Evolutionary conservation across 2,888 invertebrate genomes (phyloP).

Genomic region (Didymodactylos carnosus): DNA sequence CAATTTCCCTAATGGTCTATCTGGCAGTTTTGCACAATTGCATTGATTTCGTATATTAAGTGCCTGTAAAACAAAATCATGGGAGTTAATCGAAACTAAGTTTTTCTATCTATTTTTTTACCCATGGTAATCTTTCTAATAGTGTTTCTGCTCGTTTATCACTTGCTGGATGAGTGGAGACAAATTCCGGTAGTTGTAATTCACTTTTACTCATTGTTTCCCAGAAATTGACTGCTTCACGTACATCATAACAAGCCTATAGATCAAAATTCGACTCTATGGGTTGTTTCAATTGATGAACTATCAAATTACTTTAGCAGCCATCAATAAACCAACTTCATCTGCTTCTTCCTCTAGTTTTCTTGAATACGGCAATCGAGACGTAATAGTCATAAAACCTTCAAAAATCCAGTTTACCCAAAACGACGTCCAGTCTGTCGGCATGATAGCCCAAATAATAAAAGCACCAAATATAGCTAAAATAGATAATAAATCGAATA

Average conservation of each 20-base stretch:
- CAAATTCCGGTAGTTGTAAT: constrained; percentile 30
- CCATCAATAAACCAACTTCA: constrained; percentile 40
- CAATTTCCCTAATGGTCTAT: too few relatives aligned
- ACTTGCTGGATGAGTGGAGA: constrained; percentile 42
- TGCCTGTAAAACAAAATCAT: background rate
- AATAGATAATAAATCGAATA: background rate
- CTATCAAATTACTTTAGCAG: constrained; percentile 38
- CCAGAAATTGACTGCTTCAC: constrained; percentile 43
- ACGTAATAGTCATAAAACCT: background rate
- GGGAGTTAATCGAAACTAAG: background rate
- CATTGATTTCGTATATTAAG: background rate
- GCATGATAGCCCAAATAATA: background rate
- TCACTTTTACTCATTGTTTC: constrained; percentile 32
- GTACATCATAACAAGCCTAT: constrained; percentile 39
- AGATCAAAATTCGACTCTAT: background rate
- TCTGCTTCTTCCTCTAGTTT: constrained; percentile 44
- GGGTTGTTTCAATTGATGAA: background rate
- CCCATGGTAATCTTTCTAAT: constrained; percentile 32
- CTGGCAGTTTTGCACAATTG: background rate
- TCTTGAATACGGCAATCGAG: constrained; percentile 39
- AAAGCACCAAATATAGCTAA: background rate
- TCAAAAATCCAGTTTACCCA: background rate
- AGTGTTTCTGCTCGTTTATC: constrained; percentile 35
- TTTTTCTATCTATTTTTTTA: constrained; percentile 20
- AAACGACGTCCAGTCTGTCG: background rate